Conservation (phyloP, 23 tunicate species). For the Styela clava region DNA sequence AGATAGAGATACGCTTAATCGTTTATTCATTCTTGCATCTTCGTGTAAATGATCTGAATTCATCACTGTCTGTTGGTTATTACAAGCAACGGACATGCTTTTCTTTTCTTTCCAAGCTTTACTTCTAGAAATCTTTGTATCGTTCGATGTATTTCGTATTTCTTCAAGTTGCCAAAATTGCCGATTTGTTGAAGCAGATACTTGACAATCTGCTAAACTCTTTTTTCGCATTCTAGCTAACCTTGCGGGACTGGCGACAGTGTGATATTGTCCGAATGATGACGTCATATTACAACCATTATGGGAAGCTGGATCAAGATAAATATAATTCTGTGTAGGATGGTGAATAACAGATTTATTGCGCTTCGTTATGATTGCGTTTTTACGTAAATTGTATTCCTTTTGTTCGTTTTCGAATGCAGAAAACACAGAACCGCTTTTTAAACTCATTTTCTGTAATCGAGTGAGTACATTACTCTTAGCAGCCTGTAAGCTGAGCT, state of each 20-base stretch:
- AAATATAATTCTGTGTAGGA: constrained; percentile 6
- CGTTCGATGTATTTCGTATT: not conserved
- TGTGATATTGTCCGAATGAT: constrained; percentile 45
- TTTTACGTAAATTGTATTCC: constrained; percentile 19
- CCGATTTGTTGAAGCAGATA: not conserved
- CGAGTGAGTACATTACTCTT: constrained; percentile 6
- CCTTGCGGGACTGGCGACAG: constrained; percentile 63
- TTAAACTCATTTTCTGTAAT: constrained; percentile 15
- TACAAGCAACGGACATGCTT: not conserved
- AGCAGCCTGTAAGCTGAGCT: not conserved
- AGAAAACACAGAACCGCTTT: not conserved
- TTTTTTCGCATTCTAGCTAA: constrained; percentile 43
- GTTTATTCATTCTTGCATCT: not conserved
- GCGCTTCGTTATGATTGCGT: constrained; percentile 19
- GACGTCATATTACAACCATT: constrained; percentile 41
- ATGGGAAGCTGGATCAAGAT: constrained; percentile 62
- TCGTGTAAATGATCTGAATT: not conserved
- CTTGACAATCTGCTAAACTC: not conserved
- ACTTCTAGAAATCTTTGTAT: not conserved
- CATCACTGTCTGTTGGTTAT: not conserved
- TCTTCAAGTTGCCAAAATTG: not conserved
- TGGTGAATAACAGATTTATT: constrained; percentile 35
- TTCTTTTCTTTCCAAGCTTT: not conserved
- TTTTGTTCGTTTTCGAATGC: not conserved
- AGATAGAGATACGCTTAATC: constrained; percentile 9